Conservation (phyloP, 1,140 invertebrate species). For the Leucophenga varia region DNA sequence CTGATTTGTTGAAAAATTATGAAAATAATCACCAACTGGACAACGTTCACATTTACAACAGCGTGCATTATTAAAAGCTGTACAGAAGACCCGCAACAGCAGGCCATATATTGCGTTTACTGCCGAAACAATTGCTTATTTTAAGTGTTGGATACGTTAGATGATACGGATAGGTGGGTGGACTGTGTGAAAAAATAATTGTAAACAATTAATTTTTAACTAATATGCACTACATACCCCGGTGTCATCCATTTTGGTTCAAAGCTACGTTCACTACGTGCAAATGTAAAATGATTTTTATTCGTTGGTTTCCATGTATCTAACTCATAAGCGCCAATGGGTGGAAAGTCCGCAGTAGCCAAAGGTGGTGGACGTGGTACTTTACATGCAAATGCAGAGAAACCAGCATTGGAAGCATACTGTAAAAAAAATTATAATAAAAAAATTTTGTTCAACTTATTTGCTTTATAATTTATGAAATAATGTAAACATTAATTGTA, state of each 20-base stretch:
- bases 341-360: constrained; percentile 17
- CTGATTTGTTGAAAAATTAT: constrained; percentile 36
- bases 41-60: constrained; percentile 28
- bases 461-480: no score
- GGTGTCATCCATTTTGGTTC: constrained; percentile 34
- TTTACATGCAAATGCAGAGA: constrained; percentile 40
- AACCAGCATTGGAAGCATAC: constrained; percentile 42
- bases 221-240: constrained; percentile 28
- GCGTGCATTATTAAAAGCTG: constrained; percentile 14
- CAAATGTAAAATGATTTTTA: constrained; percentile 24
- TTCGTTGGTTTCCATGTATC: constrained; percentile 1
- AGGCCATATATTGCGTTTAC: constrained; percentile 30
- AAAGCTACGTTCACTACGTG: constrained; percentile 3
- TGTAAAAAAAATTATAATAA: constrained; percentile 14
- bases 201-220: background rate
- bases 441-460: no score
- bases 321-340: constrained; percentile 32
- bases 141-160: constrained; percentile 20
- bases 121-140: constrained; percentile 33
- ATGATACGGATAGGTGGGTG: constrained; percentile 34
- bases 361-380: constrained; percentile 24
- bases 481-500: no score
- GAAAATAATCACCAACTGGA: constrained; percentile 42
- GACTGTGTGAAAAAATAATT: constrained; percentile 11
- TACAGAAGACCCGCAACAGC: constrained; percentile 36